A percentile compares a stretch with the other conserved stretches of the same genome.
Conservation (phyloP, 2,797 vertebrate species). For the Falco columbarius region DNA sequence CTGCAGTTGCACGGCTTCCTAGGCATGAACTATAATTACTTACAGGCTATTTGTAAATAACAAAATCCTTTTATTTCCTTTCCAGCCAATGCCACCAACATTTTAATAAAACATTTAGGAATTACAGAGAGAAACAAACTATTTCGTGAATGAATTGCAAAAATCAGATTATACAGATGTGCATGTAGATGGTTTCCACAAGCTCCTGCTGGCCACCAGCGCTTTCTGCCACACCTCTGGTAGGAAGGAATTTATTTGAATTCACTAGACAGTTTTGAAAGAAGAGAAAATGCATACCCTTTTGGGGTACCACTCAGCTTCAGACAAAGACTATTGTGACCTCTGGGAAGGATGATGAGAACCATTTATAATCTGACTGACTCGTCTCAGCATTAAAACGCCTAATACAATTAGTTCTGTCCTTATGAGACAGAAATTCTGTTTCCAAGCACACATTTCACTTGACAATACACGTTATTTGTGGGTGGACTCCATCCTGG, state of each 20-base stretch:
- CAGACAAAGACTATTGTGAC: neutral
- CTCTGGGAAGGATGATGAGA: neutral
- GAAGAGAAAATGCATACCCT: neutral
- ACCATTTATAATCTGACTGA: neutral
- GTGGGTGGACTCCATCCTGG: neutral
- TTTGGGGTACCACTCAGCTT: neutral
- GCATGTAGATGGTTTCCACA: neutral
- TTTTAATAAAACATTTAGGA: neutral
- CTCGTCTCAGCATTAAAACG: neutral
- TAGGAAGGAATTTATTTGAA: neutral
- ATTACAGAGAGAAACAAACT: neutral
- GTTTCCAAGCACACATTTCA: neutral
- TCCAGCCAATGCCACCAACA: neutral
- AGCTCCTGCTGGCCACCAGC: neutral
- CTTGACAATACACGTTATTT: neutral
- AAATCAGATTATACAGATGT: neutral
- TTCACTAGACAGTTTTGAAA: neutral
- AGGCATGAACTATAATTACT: constrained; percentile 16
- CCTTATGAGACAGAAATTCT: neutral
- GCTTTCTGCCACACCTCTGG: neutral
- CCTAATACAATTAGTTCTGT: neutral
- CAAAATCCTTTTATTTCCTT: neutral
- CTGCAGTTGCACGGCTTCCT: neutral
- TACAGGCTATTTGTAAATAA: constrained; percentile 6
- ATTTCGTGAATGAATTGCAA: neutral